These are phyloP conservation scores for Camptogramma bilineatum DNA, from an alignment of 2,888 invertebrate species.

Conservation along the genomic window DNA sequence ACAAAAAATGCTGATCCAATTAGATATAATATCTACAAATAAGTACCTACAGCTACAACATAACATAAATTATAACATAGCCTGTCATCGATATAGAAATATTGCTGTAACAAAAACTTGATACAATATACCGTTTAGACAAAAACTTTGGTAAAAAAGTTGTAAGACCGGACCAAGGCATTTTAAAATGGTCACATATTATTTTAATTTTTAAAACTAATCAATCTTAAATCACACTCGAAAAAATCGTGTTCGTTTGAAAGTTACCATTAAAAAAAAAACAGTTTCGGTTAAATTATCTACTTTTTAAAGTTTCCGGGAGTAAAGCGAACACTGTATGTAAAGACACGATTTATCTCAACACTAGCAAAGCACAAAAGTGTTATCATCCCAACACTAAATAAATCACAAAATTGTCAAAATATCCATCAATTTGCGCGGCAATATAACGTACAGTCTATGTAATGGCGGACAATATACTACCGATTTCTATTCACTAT, in stretches of 20 bases:
- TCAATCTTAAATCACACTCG: too few relatives aligned
- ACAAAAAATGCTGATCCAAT: neutral
- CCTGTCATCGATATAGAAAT: conserved; percentile 17
- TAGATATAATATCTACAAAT: neutral
- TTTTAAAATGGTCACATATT: conserved; percentile 19
- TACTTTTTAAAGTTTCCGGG: neutral
- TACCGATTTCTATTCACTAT: conserved; percentile 21
- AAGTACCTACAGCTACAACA: neutral
- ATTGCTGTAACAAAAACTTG: conserved; percentile 27
- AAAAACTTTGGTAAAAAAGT: conserved; percentile 26
- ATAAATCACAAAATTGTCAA: conserved; percentile 8
- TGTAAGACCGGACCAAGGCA: conserved; percentile 17
- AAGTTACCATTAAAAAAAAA: too few relatives aligned
- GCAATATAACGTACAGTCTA: conserved; percentile 25
- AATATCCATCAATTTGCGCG: conserved; percentile 22
- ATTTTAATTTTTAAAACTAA: too few relatives aligned
- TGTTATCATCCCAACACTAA: neutral
- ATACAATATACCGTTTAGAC: conserved; percentile 13
- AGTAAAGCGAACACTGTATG: neutral
- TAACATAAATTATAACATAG: conserved; percentile 1
- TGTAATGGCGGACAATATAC: conserved; percentile 26
- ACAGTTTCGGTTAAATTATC: neutral
- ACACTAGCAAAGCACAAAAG: neutral
- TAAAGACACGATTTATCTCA: neutral
- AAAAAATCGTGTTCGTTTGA: neutral